Base-by-base conservation (phyloP, 2,113 vertebrate species). In the Pedetes capensis region DNA sequence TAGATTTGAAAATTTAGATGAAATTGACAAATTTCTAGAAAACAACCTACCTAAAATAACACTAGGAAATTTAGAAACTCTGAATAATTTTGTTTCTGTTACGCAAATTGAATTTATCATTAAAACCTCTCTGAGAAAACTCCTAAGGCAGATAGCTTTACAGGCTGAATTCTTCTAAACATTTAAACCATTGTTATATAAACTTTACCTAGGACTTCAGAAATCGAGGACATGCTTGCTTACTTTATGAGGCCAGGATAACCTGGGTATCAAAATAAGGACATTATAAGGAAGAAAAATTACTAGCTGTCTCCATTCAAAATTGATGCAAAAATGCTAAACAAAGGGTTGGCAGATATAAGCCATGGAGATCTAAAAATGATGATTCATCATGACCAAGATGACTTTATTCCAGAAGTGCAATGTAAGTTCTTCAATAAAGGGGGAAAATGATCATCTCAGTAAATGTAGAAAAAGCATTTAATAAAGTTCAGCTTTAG, bases 11-110 rank as follows among this genome's bases (percentile, higher is more conserved):
- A 92, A 53, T 32, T 55, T 92, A 83, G 18, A n/a, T 86, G 34
- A 89, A 51, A 61, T 75, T 63, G 10, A 78, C 47, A 74, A 76
- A 92, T 81, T 92, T 89, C 89, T 86, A 53, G 57, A 89, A 74
- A 89, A 53, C 8, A 75, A 14, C 32, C 22, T 75, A 59, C 11
- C 39, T 49, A 92, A 89, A 93, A 57, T 61, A 75, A 23, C 22
- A 47, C 25, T 69, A 75, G 61, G 59, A 92, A 86, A 89, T 63
- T 81, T 47, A 49, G 42, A 87, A 91, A 64, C 44, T 88, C 9
- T 79, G 32, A 49, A 42, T 88, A 72, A 12, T 83, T 88, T 13
- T 72, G 0, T n/a, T 72, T 72, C 10, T 66, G 3, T 79, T 92
- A 51, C n/a, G 3, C 88, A 83, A 69, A 81, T 79, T 47, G 20